A percentile compares a stretch with the other conserved stretches of the same genome.
These are phyloP conservation scores for Oeneis ivallda DNA, from an alignment of 2,888 invertebrate species.

Conservation along the genomic window DNA sequence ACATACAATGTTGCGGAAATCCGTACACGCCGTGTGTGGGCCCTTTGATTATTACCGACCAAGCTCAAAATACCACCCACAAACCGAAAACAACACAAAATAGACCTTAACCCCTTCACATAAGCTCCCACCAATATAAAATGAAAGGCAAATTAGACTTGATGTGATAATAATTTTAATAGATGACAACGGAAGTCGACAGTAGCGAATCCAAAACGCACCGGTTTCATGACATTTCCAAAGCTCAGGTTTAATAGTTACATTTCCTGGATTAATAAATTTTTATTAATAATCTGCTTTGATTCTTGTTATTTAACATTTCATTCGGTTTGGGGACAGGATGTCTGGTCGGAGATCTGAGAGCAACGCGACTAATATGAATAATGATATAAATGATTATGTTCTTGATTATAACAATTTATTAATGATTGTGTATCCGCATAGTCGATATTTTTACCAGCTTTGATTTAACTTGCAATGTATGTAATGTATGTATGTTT, in stretches of 20 bases:
- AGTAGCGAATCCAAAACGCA: conserved; percentile 49
- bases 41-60: conserved; percentile 50
- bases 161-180: conserved; percentile 49
- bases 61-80: conserved; percentile 19
- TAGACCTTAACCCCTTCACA: not conserved
- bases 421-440: conserved; percentile 1
- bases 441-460: not conserved
- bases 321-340: conserved; percentile 18
- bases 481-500: too few species aligned
- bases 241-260: conserved; percentile 47
- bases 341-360: conserved; percentile 28
- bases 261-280: conserved; percentile 47
- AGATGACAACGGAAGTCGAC: conserved; percentile 46
- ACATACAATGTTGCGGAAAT: conserved; percentile 54
- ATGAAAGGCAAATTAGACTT: conserved; percentile 23
- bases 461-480: too few species aligned
- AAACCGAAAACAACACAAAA: conserved; percentile 9
- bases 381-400: too few species aligned
- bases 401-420: conserved; percentile 17
- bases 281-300: conserved; percentile 44
- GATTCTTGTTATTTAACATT: conserved; percentile 39
- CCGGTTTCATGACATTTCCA: conserved; percentile 46
- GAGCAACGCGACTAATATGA: not conserved
- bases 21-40: conserved; percentile 58
- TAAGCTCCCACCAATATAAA: not conserved